Evolutionary conservation across 2,113 vertebrate genomes (phyloP).

Genomic region (Psettodes erumei): DNA sequence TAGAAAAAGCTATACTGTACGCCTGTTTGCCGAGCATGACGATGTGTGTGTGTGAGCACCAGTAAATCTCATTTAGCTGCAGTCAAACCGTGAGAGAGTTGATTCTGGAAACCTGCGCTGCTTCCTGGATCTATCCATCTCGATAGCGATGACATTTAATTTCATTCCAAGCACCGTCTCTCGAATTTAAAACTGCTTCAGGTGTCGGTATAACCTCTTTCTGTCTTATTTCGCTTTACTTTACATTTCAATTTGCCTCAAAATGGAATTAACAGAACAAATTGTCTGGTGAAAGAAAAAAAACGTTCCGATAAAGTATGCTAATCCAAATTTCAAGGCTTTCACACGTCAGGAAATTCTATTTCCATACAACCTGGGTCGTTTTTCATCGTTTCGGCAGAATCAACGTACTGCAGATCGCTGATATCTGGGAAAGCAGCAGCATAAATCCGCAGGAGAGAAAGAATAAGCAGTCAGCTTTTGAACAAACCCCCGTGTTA

Average conservation of each 20-base stretch:
- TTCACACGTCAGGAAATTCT: too few relatives aligned
- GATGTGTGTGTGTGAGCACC: not conserved
- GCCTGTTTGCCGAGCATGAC: not conserved
- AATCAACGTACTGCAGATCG: too few relatives aligned
- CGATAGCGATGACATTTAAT: not conserved
- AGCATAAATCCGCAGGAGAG: too few relatives aligned
- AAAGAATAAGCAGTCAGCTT: too few relatives aligned
- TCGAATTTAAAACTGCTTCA: not conserved
- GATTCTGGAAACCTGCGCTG: constrained; percentile 1
- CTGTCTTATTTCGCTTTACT: not conserved
- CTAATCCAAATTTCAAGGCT: too few relatives aligned
- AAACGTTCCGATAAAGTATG: too few relatives aligned
- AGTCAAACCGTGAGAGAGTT: not conserved
- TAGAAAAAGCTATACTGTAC: not conserved
- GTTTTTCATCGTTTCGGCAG: too few relatives aligned
- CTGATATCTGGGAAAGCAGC: too few relatives aligned
- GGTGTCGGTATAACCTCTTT: not conserved
- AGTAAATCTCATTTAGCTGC: not conserved
- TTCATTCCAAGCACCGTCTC: not conserved
- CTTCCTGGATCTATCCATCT: constrained; percentile 11
- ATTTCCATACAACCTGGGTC: too few relatives aligned
- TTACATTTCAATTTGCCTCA: not conserved
- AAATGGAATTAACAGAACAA: not conserved
- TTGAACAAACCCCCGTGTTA: too few relatives aligned
- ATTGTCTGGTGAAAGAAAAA: too few relatives aligned